phyloP scores from a whole-genome alignment of 2,797 vertebrate genomes.

The Mionectes olivaceus region DNA sequence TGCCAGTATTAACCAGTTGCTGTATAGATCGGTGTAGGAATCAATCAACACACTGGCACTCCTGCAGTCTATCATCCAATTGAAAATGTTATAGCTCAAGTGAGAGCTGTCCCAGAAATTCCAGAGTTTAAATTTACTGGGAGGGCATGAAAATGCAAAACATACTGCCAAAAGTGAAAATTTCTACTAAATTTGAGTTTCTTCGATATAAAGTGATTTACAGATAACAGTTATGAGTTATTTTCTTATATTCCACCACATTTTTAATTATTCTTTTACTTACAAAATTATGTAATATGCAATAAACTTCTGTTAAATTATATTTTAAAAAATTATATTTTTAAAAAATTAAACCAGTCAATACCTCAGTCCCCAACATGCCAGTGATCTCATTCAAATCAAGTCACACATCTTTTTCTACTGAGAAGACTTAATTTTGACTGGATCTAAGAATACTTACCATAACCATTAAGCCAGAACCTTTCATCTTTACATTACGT shows the following conservation, averaged over 20 bases:
- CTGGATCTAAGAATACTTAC: background rate
- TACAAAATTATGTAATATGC: background rate
- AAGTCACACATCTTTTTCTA: background rate
- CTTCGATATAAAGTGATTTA: background rate
- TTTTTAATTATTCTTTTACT: background rate
- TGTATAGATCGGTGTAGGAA: background rate
- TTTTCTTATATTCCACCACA: background rate
- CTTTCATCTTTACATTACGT: background rate
- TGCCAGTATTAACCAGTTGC: background rate
- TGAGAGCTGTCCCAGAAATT: background rate
- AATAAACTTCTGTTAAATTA: background rate
- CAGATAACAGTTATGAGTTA: background rate
- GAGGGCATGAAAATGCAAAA: background rate
- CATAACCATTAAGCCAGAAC: background rate
- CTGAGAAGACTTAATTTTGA: background rate
- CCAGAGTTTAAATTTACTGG: background rate
- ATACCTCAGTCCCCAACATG: background rate
- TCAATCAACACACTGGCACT: background rate
- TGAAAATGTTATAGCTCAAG: background rate
- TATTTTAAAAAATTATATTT: background rate
- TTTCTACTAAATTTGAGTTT: background rate
- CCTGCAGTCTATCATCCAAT: constrained; percentile 1
- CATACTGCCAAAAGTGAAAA: background rate
- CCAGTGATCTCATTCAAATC: background rate
- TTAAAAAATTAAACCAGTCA: background rate